Evolutionary conservation across 2,797 vertebrate genomes (phyloP), one percentile per base, ranked within the genome.

Genomic region (Sebastes umbrosus): DNA sequence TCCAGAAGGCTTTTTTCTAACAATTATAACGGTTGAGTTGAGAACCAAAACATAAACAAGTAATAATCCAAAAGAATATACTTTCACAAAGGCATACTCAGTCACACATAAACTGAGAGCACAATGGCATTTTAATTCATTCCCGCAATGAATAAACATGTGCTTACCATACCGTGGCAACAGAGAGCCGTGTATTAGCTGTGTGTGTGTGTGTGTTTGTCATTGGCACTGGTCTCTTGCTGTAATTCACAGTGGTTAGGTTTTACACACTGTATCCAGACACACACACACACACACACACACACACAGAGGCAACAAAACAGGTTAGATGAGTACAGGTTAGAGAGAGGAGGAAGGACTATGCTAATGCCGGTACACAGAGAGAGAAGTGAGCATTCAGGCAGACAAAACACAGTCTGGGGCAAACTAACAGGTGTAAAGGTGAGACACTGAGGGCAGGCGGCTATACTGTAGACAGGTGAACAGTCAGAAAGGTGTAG

Each of bases 271-370:
- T 64, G 75, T 50, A 50, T 50, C 18, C 18, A 50, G 3, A 24
- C 55, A 24, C 59, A 25, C 11, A 13, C 36, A 36, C 10, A 7
- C 6, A 39, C 4, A n/a, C 88, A 91, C 90, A 88, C 81, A 85
- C 34, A 43, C 43, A 59, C 27, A 58, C 29, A 69, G 75, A 58
- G 66, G 43, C 27, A 73, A 81, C 66, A 75, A 96, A 98, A 98
- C 97, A 97, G 97, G 97, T 98, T 97, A 84, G 96, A 96, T 96
- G 93, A 97, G 97, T 96, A 89, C 94, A 96, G 96, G 96, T 96
- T 95, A 93, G 92, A 68, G 92, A 68, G 54, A 62, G 96, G 96
- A 97, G 96, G 96, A 94, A 90, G 94, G 92, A 68, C 87, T 88
- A 87, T 94, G 79, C 94, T 96, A 96, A 97, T 97, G 87, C 95